phyloP scores from a whole-genome alignment of 2,888 invertebrate genomes.

The Aspidiotus rigidus region DNA sequence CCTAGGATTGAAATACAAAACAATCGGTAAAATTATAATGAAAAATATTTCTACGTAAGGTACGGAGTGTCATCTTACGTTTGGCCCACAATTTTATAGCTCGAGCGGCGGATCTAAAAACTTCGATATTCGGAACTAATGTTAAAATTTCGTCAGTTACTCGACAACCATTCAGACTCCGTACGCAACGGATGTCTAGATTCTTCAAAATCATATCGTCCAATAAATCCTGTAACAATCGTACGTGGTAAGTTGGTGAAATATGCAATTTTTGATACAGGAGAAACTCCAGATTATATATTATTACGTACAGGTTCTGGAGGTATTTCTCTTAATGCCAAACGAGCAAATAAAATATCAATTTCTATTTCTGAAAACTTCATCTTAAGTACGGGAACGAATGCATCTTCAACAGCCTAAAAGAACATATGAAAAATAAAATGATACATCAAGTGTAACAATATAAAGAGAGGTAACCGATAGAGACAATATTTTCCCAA shows the following conservation, averaged over 20 bases:
- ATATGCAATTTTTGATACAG: neutral
- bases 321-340: slow-evolving; percentile 91
- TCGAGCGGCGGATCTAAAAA: slow-evolving; percentile 83
- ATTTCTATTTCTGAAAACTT: slow-evolving; percentile 97
- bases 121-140: slow-evolving; percentile 87
- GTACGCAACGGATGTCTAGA: slow-evolving; percentile 88
- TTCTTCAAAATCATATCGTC: slow-evolving; percentile 89
- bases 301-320: slow-evolving; percentile 52
- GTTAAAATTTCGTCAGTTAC: slow-evolving; percentile 97
- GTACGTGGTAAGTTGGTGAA: no score
- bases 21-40: neutral
- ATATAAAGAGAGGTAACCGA: no score
- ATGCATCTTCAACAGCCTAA: slow-evolving; percentile 95
- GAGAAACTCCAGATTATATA: neutral
- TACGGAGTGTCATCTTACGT: slow-evolving; percentile 53
- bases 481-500: no score
- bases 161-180: slow-evolving; percentile 93
- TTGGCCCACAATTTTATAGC: slow-evolving; percentile 98
- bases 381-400: slow-evolving; percentile 98
- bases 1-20: slow-evolving; percentile 48
- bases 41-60: neutral
- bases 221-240: slow-evolving; percentile 60
- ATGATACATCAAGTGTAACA: no score
- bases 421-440: slow-evolving; percentile 35
- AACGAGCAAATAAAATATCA: slow-evolving; percentile 91